Evolutionary conservation across 2,888 invertebrate genomes (phyloP), one percentile per base, ranked within the genome.

Genomic region (Melanchra persicariae): DNA sequence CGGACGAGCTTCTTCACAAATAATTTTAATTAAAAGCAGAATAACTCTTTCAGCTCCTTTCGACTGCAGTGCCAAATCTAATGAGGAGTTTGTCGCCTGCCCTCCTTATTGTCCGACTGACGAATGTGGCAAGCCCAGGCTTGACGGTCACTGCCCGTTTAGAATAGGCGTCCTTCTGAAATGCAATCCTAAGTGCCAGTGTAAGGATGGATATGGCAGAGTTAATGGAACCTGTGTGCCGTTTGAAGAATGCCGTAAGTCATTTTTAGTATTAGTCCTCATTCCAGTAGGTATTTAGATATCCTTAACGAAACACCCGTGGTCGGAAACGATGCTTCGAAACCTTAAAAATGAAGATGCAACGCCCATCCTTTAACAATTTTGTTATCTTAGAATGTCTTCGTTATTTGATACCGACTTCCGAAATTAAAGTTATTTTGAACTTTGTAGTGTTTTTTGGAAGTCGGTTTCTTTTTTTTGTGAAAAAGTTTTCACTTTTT

Each of bases 71-170:
- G 60, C 37, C 26, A 61, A 81, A 40, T 77, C 74, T 0, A 86
- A 92, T 59, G 90, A 92, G 74, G 78, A 79, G 24, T 92, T 74
- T 70, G 77, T 86, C 19, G 40, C 88, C 0, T 92, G 92, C 37
- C 92, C 92, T 2, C 83, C 89, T 0, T 8, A 63, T 0, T 92
- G 91, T 55, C 90, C 91, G 0, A 74, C 77, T 7, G 92, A 92
- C n/a, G 81, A 82, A 24, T 92, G 92, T 70, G 77, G 80, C 17
- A 81, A 87, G 51, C 86, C 89, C 1, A 80, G 87, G 8, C 82
- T 86, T 1, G 76, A 73, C 1, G 90, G 91, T 2, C 65, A 24
- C n/a, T 92, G 92, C 57, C 89, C 85, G 0, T 54, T 73, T 9
- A 88, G 83, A 0, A 87, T 88, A 12, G 85, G 83, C 4, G 81